phyloP scores from a whole-genome alignment of 2,113 vertebrate genomes.

The Pygoscelis antarcticus region DNA sequence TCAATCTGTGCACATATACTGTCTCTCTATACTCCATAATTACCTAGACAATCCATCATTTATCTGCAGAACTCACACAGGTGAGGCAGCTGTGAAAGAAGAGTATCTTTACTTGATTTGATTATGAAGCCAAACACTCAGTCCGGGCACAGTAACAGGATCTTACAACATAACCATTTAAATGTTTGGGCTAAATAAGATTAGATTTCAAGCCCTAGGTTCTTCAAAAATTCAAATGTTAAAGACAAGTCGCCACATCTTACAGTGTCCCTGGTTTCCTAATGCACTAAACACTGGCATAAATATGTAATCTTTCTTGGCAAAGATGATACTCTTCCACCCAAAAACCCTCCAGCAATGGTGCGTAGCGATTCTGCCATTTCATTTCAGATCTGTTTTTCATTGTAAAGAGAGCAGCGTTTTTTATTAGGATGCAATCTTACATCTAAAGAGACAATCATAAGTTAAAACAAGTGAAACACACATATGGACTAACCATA shows the following conservation, averaged over 20 bases:
- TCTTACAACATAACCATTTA: neutral
- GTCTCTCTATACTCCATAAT: neutral
- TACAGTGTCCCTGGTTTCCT: neutral
- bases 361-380: neutral
- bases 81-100: neutral
- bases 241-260: neutral
- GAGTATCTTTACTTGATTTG: neutral
- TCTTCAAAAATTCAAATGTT: neutral
- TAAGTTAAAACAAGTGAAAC: conserved; percentile 47
- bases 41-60: neutral
- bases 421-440: conserved; percentile 10
- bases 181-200: neutral
- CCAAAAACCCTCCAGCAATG: neutral
- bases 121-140: conserved; percentile 14
- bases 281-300: neutral
- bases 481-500: neutral
- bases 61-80: neutral
- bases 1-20: neutral
- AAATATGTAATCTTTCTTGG: neutral
- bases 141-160: neutral
- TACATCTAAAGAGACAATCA: neutral
- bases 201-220: neutral
- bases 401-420: neutral
- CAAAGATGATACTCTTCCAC: neutral
- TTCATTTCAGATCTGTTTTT: neutral